Evolutionary conservation across 2,113 vertebrate species (phyloP), one percentile per base, ranked within the genome.

Genomic region (Cyprinodon tularosa): DNA sequence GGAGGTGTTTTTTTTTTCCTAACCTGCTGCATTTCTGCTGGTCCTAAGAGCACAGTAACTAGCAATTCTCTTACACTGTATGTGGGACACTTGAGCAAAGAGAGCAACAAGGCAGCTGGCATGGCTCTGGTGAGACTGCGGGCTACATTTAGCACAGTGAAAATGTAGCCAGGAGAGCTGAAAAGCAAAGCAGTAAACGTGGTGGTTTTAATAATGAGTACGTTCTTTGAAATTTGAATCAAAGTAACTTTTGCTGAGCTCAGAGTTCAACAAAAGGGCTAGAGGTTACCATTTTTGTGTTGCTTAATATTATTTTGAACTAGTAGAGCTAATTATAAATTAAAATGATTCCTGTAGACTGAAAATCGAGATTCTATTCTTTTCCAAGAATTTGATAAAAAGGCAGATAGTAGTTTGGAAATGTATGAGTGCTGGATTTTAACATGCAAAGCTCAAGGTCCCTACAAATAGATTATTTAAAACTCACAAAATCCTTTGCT

Each of bases 1-100:
- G 91, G 91, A 90, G 85, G 83, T 83, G 71, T 62, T 84, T 86
- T 91, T 84, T 85, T 89, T 89, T 77, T 80, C 82, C 84, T 83
- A 88, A 88, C 88, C 89, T 87, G 87, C 90, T 89, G 86, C 90
- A 86, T 88, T 86, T 81, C 86, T 76, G 79, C 84, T 77, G 66
- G 82, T 85, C 82, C 81, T 88, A 85, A 87, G 87, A 90, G 89
- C 82, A 72, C 72, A 79, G 76, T 70, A 88, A 86, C 90, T 85
- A 84, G 77, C 85, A 87, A 88, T 88, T 86, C 92, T 82, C 75
- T 81, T 72, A 76, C 85, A 78, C 90, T 81, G 86, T 91, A 87
- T 91, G 90, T 91, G 92, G 90, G 91, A 89, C 86, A 92, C 90
- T 89, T 84, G 78, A 89, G 90, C 81, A 78, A 66, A 80, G 86